Conservation (phyloP, 2,888 invertebrate species). For the Nipponacmea schrenckii region DNA sequence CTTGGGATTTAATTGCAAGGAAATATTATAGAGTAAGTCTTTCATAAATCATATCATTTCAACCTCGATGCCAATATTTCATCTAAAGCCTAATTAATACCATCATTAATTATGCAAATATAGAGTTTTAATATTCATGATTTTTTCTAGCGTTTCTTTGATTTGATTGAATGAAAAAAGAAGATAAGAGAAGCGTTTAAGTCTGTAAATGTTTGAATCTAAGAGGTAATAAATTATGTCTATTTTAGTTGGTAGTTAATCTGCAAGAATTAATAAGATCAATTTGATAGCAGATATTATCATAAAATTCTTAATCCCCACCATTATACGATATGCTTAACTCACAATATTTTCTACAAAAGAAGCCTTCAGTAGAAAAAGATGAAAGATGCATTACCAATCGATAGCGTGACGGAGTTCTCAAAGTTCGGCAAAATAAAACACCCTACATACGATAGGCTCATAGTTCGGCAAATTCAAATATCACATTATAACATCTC, state of each 20-base stretch:
- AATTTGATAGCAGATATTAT: slow-evolving; percentile 7
- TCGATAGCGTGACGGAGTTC: slow-evolving; percentile 2
- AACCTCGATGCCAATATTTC: too few species aligned
- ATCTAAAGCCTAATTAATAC: too few species aligned
- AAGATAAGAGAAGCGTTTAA: neutral
- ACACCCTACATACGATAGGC: too few species aligned
- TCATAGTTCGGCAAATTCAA: too few species aligned
- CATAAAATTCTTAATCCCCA: neutral
- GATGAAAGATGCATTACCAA: neutral
- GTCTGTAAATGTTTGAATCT: slow-evolving; percentile 3
- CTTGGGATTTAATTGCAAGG: too few species aligned
- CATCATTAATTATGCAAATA: too few species aligned
- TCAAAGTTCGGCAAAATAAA: neutral
- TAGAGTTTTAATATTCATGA: too few species aligned
- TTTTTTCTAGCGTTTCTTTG: slow-evolving; percentile 1
- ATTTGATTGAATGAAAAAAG: neutral
- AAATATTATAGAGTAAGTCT: too few species aligned
- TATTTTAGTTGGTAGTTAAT: neutral
- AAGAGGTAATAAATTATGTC: neutral
- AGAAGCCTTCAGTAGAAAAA: too few species aligned
- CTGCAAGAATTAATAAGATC: slow-evolving; percentile 4
- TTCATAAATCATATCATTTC: too few species aligned
- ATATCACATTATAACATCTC: too few species aligned
- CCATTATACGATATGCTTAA: slow-evolving; percentile 8
- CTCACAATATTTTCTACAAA: neutral